Evolutionary conservation across 2,797 vertebrate species (phyloP), one percentile per base, ranked within the genome.

Genomic region (Darevskia nairensis): DNA sequence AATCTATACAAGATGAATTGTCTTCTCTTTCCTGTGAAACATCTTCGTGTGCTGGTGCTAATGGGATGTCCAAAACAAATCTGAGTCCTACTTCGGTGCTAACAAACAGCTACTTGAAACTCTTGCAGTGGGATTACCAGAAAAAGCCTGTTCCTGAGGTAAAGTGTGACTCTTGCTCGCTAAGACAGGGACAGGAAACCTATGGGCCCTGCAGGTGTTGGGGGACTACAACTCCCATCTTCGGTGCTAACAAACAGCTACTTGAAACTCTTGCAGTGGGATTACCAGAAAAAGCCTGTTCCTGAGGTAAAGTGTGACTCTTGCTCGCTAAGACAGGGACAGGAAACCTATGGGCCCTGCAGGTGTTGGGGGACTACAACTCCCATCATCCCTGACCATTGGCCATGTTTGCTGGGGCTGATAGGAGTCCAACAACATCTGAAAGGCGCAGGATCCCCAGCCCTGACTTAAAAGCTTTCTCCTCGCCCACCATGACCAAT

Each of bases 111-210:
- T 99, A 97, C 94, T 95, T 99, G 92, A 97, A 94, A 94, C 95
- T 99, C 82, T 97, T 99, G 68, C 96, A 96, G 21, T 98, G 98
- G 98, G 98, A 99, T 94, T 97, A 97, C 77, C 87, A 82, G 84
- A 97, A 97, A 84, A 96, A 93, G 91, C 95, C 94, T n/a, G 91
- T 98, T 80, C 99, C 99, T 74, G 98, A 99, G 98, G 98, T 99
- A 90, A 94, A 90, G 78, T 80, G 46, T 59, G 6, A 29, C 35
- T 79, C 68, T 84, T 87, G 41, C 17, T 83, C 23, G 11, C 13
- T 35, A 27, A 74, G 50, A 23, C 59, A 21, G 59, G 59, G 19
- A 23, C 13, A 55, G 50, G 50, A 55, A 72, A 72, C 13, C 15
- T 35, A n/a, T 35, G 35, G 50, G 19, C 32, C 71, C 35, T 74